phyloP scores from a whole-genome alignment of 2,888 invertebrate species.

The Zygothrica quintamaculata region DNA sequence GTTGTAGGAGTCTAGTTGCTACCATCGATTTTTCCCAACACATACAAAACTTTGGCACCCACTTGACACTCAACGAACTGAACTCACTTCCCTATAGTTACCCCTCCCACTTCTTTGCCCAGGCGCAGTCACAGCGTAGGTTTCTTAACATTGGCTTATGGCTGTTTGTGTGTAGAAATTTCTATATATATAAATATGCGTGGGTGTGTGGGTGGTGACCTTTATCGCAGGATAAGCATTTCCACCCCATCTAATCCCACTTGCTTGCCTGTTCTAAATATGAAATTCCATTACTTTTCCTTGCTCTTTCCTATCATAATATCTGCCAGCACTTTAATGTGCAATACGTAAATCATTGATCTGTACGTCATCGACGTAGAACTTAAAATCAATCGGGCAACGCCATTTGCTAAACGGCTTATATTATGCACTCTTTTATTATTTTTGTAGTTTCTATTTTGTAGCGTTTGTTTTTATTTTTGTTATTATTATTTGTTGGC shows the following conservation, averaged over 20 bases:
- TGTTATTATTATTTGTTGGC: conserved; percentile 17
- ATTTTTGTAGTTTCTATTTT: too few relatives aligned
- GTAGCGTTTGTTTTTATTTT: conserved; percentile 8
- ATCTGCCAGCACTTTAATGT: conserved; percentile 19
- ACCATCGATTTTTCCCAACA: conserved; percentile 54
- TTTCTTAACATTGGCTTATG: conserved; percentile 5
- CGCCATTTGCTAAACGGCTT: conserved; percentile 51
- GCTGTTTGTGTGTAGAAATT: neutral
- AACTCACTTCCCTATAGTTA: conserved; percentile 2
- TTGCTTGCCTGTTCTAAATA: conserved; percentile 3
- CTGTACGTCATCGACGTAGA: neutral
- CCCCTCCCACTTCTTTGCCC: conserved; percentile 4
- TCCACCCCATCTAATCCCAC: conserved; percentile 1
- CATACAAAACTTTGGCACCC: conserved; percentile 16
- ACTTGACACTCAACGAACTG: conserved; percentile 11
- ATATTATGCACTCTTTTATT: conserved; percentile 33
- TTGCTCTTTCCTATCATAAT: neutral
- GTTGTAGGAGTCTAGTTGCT: conserved; percentile 1
- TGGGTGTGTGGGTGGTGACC: conserved; percentile 33
- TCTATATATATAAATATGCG: neutral
- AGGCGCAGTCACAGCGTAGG: conserved; percentile 25
- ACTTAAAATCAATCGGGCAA: conserved; percentile 46
- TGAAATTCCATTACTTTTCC: conserved; percentile 10
- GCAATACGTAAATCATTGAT: conserved; percentile 13
- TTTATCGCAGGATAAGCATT: conserved; percentile 51